phyloP scores from a whole-genome alignment of 2,888 invertebrate genomes.

The Eristalis pertinax region DNA sequence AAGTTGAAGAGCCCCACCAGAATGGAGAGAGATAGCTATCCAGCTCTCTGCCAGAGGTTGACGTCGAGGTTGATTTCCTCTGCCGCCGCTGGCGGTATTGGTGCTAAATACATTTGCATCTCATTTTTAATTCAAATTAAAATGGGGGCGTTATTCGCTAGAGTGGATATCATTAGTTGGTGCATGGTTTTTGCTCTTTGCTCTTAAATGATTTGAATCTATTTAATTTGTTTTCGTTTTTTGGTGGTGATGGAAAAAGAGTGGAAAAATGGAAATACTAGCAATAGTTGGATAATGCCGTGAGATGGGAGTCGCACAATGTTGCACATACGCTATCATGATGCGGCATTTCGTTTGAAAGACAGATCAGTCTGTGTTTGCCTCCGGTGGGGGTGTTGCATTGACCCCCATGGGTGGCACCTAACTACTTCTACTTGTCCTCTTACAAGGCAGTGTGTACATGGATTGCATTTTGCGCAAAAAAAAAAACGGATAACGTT shows the following conservation, averaged over 20 bases:
- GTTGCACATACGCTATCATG: too few relatives aligned
- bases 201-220: background rate
- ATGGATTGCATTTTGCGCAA: too few relatives aligned
- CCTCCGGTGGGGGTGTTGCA: too few relatives aligned
- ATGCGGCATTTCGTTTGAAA: too few relatives aligned
- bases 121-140: conserved; percentile 64
- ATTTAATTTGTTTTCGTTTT: background rate
- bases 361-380: too few relatives aligned
- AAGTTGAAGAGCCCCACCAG: conserved; percentile 7
- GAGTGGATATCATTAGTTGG: conserved; percentile 20
- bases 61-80: background rate
- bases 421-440: too few relatives aligned
- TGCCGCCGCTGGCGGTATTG: background rate
- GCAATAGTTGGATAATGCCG: background rate
- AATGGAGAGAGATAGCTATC: conserved; percentile 36
- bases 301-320: too few relatives aligned
- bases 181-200: conserved; percentile 7
- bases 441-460: too few relatives aligned
- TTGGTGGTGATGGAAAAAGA: background rate
- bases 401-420: too few relatives aligned
- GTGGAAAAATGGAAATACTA: background rate
- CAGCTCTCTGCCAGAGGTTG: background rate
- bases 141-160: conserved; percentile 4
- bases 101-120: conserved; percentile 53
- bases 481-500: background rate